Evolutionary conservation across 1,140 invertebrate species (phyloP), one percentile per base, ranked within the genome.

Genomic region (Dufourea novaeangliae): DNA sequence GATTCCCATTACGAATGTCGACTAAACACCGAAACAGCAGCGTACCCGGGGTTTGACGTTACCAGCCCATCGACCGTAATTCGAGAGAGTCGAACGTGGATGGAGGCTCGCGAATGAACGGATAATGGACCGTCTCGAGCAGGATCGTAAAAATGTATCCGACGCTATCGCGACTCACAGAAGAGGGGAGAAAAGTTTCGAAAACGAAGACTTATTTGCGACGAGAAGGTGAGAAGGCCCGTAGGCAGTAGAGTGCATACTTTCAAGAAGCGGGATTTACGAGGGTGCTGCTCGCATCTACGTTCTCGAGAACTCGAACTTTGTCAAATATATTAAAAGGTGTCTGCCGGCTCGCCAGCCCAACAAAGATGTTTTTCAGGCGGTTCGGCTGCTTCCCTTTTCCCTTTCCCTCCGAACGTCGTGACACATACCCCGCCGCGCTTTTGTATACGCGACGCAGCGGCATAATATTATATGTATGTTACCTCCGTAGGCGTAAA

Each of bases 281-380:
- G 82, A 75, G 76, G 29, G 50, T 25, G 29, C 25, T 14, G 67
- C 41, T 78, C 81, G 69, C 67, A 70, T 83, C 61, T 50, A 57
- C 76, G 52, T 71, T 79, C 59, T 75, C 67, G 71, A 79, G 79
- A 84, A 71, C 82, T 73, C 80, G 78, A 84, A 84, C 80, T 84
- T 84, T 84, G 81, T 83, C 82, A 83, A 83, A 84, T 84, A 84
- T 84, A 84, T 84, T 84, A 84, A 84, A 83, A 82, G 80, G 64
- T 76, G 80, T 82, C 81, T 71, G 37, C 66, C 71, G 34, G n/a
- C n/a, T 37, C 39, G 46, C 67, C 27, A 46, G 29, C 69, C 70
- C 80, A 52, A 83, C 82, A 82, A 83, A 83, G 82, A 83, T 83
- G 80, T 78, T 82, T 74, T 34, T 64, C 63, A 27, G 41, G 22